Evolutionary conservation across 2,888 invertebrate species (phyloP).

Genomic region (Dryocosmus kuriphilus): DNA sequence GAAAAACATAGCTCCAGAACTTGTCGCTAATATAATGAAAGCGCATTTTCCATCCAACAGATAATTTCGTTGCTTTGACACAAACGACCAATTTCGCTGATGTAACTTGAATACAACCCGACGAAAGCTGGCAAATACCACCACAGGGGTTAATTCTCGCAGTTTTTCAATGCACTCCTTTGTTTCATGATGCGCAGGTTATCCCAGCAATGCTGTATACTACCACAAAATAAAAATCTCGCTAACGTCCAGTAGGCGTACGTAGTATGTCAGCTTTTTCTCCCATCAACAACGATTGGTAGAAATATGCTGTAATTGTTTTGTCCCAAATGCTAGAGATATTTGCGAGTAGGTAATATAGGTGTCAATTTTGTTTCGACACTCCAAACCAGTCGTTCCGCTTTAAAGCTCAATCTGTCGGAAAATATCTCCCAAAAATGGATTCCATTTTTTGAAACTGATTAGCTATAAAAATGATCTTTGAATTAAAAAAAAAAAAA

Average conservation of each 20-base stretch:
- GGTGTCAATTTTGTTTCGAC: neutral
- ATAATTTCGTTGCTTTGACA: constrained; percentile 10
- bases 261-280: neutral
- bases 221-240: constrained; percentile 6
- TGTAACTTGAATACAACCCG: neutral
- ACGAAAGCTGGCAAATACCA: constrained; percentile 18
- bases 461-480: neutral
- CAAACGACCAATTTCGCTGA: constrained; percentile 26
- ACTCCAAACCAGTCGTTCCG: neutral
- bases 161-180: constrained; percentile 9
- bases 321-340: neutral
- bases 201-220: constrained; percentile 23
- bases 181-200: constrained; percentile 27
- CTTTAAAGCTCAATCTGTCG: neutral
- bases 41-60: constrained; percentile 9
- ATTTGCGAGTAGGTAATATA: neutral
- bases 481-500: neutral
- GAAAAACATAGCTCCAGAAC: neutral
- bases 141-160: constrained; percentile 20
- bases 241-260: neutral
- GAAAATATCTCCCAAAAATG: neutral
- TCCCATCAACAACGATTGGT: neutral
- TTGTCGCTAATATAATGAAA: constrained; percentile 26
- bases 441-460: neutral
- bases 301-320: neutral